Percentiles rank a stretch among this genome's conserved stretches.
These are phyloP conservation scores for Xenops minutus DNA, from an alignment of 2,797 vertebrate genomes.

Conservation along the genomic window DNA sequence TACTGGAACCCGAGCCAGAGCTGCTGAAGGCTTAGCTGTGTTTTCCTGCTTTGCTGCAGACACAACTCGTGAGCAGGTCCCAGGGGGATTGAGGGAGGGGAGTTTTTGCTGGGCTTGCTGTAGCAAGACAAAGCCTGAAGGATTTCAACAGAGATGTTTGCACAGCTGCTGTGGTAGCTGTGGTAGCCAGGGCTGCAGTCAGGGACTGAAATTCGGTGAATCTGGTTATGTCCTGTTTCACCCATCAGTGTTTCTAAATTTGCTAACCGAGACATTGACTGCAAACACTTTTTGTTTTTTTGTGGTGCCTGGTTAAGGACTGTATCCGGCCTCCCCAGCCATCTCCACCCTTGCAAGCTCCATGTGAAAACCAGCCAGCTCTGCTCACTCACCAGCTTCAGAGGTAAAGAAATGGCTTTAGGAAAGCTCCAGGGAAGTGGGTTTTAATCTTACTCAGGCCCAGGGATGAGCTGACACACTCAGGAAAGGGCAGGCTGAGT, in stretches of 20 bases:
- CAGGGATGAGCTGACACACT: not conserved
- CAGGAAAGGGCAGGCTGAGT: not conserved
- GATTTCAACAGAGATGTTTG: not conserved
- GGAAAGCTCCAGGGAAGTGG: not conserved
- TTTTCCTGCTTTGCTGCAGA: not conserved
- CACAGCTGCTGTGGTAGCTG: not conserved
- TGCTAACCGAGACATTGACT: not conserved
- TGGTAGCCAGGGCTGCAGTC: not conserved
- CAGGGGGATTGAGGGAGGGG: not conserved
- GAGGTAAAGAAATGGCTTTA: conserved; percentile 78
- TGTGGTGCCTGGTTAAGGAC: conserved; percentile 65
- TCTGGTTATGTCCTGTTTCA: not conserved
- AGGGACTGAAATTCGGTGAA: not conserved
- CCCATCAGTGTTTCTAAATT: not conserved
- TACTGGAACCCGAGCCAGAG: conserved; percentile 12
- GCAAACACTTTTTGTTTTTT: conserved; percentile 14
- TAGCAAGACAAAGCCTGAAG: not conserved
- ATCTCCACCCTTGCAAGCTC: conserved; percentile 82
- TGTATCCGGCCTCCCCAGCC: conserved; percentile 78
- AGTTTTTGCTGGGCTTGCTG: not conserved
- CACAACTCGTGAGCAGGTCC: not conserved
- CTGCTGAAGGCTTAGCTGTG: not conserved
- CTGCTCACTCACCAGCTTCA: conserved; percentile 99
- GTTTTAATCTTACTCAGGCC: not conserved
- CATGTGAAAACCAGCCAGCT: conserved; percentile 95